phyloP scores from a whole-genome alignment of 2,888 invertebrate species.

The Plusia festucae region DNA sequence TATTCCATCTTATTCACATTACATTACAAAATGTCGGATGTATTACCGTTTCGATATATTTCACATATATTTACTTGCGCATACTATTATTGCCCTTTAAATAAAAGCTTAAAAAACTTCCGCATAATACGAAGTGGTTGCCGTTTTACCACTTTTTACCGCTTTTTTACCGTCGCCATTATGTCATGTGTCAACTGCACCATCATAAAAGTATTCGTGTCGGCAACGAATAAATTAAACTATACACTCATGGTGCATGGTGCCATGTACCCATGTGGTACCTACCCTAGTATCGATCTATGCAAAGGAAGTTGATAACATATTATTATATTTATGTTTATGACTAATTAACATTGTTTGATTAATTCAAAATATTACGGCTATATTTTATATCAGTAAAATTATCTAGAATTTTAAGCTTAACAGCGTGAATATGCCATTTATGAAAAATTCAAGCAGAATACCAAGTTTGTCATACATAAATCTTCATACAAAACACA shows the following conservation, averaged over 20 bases:
- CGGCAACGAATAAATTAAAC: constrained; percentile 72
- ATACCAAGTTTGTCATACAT: not conserved
- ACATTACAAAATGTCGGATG: too few relatives aligned
- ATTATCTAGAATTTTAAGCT: not conserved
- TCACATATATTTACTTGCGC: too few relatives aligned
- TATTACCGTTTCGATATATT: too few relatives aligned
- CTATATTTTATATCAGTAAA: not conserved
- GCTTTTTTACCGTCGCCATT: constrained; percentile 62
- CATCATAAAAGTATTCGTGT: constrained; percentile 71
- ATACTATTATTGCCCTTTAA: constrained; percentile 16
- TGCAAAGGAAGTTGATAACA: constrained; percentile 25
- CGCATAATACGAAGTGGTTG: constrained; percentile 52
- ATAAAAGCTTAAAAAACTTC: constrained; percentile 39
- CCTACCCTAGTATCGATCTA: constrained; percentile 23
- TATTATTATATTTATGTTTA: constrained; percentile 28
- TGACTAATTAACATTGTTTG: constrained; percentile 15
- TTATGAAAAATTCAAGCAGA: too few relatives aligned
- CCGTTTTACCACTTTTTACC: constrained; percentile 46
- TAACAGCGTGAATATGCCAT: not conserved
- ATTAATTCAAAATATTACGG: constrained; percentile 4
- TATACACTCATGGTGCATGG: constrained; percentile 34
- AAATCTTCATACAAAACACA: constrained; percentile 9
- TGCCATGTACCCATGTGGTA: constrained; percentile 6
- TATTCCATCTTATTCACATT: too few relatives aligned
- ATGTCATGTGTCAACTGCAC: constrained; percentile 74